Conservation (phyloP, 2,113 vertebrate species). For the Cromileptes altivelis region DNA sequence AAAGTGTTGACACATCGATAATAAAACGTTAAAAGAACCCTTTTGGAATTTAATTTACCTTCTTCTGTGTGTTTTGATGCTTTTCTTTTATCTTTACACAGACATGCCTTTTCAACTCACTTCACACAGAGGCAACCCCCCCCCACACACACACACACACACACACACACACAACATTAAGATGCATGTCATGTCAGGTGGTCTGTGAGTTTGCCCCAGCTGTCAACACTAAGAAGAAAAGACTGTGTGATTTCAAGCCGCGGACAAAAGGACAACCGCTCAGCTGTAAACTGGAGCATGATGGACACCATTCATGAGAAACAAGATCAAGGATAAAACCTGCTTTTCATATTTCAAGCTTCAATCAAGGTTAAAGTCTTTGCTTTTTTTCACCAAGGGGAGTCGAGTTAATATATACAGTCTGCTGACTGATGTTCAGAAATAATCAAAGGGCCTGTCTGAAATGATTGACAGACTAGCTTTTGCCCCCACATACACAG, state of each 20-base stretch:
- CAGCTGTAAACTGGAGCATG: not conserved
- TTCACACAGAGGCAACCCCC: not conserved
- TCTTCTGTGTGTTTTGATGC: slow-evolving; percentile 3
- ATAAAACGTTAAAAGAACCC: slow-evolving; percentile 21
- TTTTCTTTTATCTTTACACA: slow-evolving; percentile 25
- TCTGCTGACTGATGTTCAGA: slow-evolving; percentile 41
- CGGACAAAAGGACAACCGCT: not conserved
- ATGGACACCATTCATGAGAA: not conserved
- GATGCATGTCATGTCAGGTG: slow-evolving; percentile 20
- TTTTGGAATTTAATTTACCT: slow-evolving; percentile 28
- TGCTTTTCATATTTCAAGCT: slow-evolving; percentile 35
- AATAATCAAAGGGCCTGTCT: slow-evolving; percentile 55
- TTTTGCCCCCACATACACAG: slow-evolving; percentile 21
- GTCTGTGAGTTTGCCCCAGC: slow-evolving; percentile 22
- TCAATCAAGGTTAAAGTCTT: slow-evolving; percentile 55
- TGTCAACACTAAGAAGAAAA: slow-evolving; percentile 6
- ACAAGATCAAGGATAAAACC: slow-evolving; percentile 26
- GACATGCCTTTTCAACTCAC: slow-evolving; percentile 1
- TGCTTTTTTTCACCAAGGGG: slow-evolving; percentile 24
- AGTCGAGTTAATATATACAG: slow-evolving; percentile 14
- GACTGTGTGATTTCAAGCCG: slow-evolving; percentile 18
- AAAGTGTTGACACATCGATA: slow-evolving; percentile 43
- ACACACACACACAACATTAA: too few species aligned
- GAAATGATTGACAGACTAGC: slow-evolving; percentile 48
- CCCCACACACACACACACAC: too few species aligned